A percentile compares a stretch with the other conserved stretches of the same genome.
Conservation (phyloP, 2,888 invertebrate species). For the Macrophya alboannulata region DNA sequence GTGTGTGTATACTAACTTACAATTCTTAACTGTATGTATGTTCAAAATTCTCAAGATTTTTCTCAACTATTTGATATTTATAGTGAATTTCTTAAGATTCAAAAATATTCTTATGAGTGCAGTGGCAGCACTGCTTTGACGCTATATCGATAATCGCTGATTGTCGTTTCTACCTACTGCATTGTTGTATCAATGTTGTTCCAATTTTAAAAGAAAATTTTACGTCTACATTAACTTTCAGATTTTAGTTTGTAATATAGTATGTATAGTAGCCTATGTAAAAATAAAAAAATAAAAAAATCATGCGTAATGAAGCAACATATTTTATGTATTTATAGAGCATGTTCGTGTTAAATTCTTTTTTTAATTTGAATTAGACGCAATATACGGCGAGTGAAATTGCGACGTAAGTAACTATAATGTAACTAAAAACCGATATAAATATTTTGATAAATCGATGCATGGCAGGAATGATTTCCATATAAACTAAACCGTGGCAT, state of each 20-base stretch:
- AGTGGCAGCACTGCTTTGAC: too few relatives aligned
- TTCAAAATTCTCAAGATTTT: too few relatives aligned
- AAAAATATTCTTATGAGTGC: too few relatives aligned
- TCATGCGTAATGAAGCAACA: background rate
- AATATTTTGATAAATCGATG: constrained; percentile 37
- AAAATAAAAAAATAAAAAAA: background rate
- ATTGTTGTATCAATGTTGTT: background rate
- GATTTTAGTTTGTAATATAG: background rate
- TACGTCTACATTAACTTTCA: background rate
- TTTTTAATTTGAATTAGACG: background rate
- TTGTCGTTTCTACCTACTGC: too few relatives aligned
- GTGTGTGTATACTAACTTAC: too few relatives aligned
- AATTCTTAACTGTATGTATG: too few relatives aligned
- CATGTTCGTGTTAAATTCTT: background rate
- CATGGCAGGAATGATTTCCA: constrained; percentile 61
- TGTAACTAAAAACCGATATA: constrained; percentile 56
- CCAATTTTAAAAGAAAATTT: background rate
- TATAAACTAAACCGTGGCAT: constrained; percentile 65
- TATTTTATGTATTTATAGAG: background rate
- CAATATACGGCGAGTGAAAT: constrained; percentile 45
- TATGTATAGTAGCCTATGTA: background rate
- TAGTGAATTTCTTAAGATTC: too few relatives aligned
- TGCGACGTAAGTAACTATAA: constrained; percentile 58
- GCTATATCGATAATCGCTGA: too few relatives aligned
- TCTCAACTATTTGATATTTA: too few relatives aligned